phyloP scores from a whole-genome alignment of 1,140 invertebrate species.

The Acromyrmex echinatior region DNA sequence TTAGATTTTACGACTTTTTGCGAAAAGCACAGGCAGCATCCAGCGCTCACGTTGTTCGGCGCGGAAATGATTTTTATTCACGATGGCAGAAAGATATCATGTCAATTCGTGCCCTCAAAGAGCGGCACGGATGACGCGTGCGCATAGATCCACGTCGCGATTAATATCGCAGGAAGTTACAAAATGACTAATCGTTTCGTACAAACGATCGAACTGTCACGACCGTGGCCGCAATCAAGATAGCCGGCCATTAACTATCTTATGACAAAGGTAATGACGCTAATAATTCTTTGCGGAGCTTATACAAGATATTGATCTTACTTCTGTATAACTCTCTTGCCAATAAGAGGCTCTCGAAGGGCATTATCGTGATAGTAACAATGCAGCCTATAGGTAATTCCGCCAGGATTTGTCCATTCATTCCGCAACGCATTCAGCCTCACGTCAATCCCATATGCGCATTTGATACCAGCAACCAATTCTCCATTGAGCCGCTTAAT shows the following conservation, averaged over 20 bases:
- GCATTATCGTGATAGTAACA: constrained; percentile 48
- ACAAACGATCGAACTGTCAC: constrained; percentile 61
- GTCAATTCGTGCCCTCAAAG: constrained; percentile 35
- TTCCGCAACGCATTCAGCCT: constrained; percentile 53
- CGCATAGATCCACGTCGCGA: constrained; percentile 59
- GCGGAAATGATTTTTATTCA: constrained; percentile 8
- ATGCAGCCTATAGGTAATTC: constrained; percentile 47
- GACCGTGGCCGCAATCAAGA: constrained; percentile 50
- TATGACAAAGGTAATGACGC: constrained; percentile 65
- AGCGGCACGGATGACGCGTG: constrained; percentile 29
- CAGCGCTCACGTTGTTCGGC: background rate
- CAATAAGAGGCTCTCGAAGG: constrained; percentile 44
- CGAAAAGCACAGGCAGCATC: constrained; percentile 8
- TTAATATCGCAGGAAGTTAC: constrained; percentile 59
- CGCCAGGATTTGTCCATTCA: constrained; percentile 52
- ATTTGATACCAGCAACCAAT: constrained; percentile 33
- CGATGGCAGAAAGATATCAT: background rate
- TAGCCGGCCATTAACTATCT: constrained; percentile 62
- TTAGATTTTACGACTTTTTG: constrained; percentile 47
- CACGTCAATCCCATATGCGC: constrained; percentile 66
- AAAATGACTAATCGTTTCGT: constrained; percentile 64
- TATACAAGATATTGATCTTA: constrained; percentile 57
- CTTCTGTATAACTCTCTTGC: constrained; percentile 42
- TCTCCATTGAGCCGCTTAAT: constrained; percentile 39
- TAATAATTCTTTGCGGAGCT: constrained; percentile 60